Evolutionary conservation across 1,140 invertebrate species (phyloP), one percentile per base, ranked within the genome.

Genomic region (Drosophila nannoptera): DNA sequence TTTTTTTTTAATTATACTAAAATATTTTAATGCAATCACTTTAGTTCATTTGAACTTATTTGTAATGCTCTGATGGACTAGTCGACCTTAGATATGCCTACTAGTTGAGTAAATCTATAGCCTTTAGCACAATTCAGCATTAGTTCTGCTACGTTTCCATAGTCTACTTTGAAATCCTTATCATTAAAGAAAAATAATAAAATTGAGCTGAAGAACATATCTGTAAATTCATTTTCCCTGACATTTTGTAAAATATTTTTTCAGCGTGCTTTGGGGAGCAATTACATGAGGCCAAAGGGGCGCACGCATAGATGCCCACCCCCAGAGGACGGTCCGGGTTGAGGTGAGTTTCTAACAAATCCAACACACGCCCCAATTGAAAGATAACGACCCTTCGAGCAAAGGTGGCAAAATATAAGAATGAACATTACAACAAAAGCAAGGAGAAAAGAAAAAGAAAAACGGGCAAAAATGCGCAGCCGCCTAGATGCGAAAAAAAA

Each of bases 351-450:
- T 61, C n/a, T 35, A 43, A 16, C 16, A 45, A 64, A 48, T 59
- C 31, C 68, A 73, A 70, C 69, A 66, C 50, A 42, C 63, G 52
- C 43, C 36, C 64, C 65, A 61, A 74, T 74, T 53, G 69, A 74
- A 74, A 67, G 69, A 72, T 72, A 72, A 72, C 68, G 62, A 61
- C 55, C 43, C 69, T 54, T 60, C 40, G n/a, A 55, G 5, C 48
- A 42, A 22, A 72, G 69, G 65, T 72, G 58, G 36, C 50, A 68
- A 68, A 36, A 61, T 36, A 61, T 49, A 49, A 49, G 50, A 67
- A 61, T 32, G 35, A 42, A 14, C 45, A n/a, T 54, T 56, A 48
- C 55, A 22, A 9, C 7, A 48, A 50, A 49, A 53, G 33, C 12
- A 45, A 14, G 4, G 6, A 43, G 14, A 43, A 43, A 43, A 43